Evolutionary conservation across 2,888 invertebrate genomes (phyloP).

Genomic region (Micoletzkya japonica): DNA sequence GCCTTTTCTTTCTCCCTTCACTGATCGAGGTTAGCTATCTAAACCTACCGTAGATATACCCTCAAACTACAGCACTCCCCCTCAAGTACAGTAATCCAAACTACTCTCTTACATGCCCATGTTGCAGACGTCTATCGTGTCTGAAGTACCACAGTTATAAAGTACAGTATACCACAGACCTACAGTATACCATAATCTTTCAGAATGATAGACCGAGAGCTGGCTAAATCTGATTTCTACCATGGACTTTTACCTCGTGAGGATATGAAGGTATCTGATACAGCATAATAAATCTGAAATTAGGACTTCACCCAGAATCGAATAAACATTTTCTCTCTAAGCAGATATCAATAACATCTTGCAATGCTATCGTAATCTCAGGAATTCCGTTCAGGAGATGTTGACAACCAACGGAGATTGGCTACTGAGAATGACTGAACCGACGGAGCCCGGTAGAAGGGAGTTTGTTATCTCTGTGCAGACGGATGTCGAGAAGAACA

Average conservation of each 20-base stretch:
- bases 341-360: too few relatives aligned
- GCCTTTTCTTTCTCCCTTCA: neutral
- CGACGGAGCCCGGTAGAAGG: constrained; percentile 14
- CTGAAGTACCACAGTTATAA: neutral
- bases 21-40: neutral
- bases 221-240: constrained; percentile 13
- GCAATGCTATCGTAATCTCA: too few relatives aligned
- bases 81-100: too few relatives aligned
- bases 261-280: constrained; percentile 23
- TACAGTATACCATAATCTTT: neutral
- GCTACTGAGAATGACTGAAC: constrained; percentile 15
- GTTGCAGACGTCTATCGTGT: too few relatives aligned
- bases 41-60: neutral
- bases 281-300: too few relatives aligned
- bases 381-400: constrained; percentile 14
- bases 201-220: constrained; percentile 21
- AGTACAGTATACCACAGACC: neutral
- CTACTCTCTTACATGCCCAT: too few relatives aligned
- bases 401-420: constrained; percentile 4
- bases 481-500: constrained; percentile 7
- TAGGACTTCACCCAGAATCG: too few relatives aligned
- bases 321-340: too few relatives aligned
- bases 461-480: constrained; percentile 17
- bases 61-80: neutral
- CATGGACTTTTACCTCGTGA: constrained; percentile 27